A percentile compares a stretch with the other conserved stretches of the same genome.
Conservation (phyloP, 1,140 invertebrate species). For the Aradophagus sp. region DNA sequence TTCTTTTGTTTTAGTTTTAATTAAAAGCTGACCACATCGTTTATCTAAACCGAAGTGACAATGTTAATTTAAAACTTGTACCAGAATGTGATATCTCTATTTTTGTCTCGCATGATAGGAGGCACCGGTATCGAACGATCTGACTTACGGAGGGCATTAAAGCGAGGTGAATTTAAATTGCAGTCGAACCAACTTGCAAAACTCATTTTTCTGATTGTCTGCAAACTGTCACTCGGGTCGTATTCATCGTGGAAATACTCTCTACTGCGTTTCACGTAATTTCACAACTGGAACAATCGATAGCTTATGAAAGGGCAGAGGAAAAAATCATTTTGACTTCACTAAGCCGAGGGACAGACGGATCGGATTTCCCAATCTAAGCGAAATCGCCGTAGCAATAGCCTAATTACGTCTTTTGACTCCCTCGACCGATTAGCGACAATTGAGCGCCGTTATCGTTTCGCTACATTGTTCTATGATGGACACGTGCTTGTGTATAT, state of each 20-base stretch:
- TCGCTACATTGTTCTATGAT: conserved; percentile 35
- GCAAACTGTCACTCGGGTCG: no score
- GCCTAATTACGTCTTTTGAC: conserved; percentile 21
- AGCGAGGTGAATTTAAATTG: conserved; percentile 19
- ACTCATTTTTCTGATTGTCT: not conserved
- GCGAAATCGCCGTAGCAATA: not conserved
- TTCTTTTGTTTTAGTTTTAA: no score
- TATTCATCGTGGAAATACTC: no score
- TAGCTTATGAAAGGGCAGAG: no score
- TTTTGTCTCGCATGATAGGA: conserved; percentile 41
- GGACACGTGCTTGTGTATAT: conserved; percentile 15
- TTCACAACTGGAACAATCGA: no score
- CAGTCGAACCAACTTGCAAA: not conserved
- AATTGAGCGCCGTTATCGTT: conserved; percentile 31
- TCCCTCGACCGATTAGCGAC: conserved; percentile 18
- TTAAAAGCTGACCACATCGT: no score
- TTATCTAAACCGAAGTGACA: no score
- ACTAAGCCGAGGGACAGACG: not conserved
- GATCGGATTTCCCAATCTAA: conserved; percentile 4
- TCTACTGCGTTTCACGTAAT: no score
- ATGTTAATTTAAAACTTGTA: conserved; percentile 28
- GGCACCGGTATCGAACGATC: conserved; percentile 24
- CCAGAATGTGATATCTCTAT: conserved; percentile 51
- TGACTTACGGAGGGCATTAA: conserved; percentile 28
- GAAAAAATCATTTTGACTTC: no score